A percentile compares a stretch with the other conserved stretches of the same genome.
Conservation (phyloP, 35 echinoderm and acorn worm genomes). For the Patiria miniata region DNA sequence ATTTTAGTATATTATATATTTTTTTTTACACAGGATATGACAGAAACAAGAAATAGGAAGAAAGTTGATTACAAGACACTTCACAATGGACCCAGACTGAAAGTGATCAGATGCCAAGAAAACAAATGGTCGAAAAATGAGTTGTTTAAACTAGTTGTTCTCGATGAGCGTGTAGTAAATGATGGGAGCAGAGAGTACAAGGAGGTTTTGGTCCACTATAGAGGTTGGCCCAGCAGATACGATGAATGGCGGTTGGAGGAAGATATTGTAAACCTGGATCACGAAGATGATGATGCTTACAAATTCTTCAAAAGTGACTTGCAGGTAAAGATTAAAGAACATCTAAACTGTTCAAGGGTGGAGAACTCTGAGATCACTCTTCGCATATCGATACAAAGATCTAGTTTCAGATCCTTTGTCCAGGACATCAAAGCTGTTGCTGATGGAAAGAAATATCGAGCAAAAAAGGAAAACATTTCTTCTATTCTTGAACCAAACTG, state of each 20-base stretch:
- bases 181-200: neutral
- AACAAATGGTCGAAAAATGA: neutral
- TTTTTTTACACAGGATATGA: conserved; percentile 1
- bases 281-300: no score
- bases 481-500: no score
- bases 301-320: no score
- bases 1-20: neutral
- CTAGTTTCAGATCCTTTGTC: no score
- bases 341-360: no score
- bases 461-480: no score
- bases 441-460: no score
- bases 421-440: no score
- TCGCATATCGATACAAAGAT: no score
- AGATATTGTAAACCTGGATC: neutral
- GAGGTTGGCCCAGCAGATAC: neutral
- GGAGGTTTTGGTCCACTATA: neutral
- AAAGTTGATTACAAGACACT: neutral
- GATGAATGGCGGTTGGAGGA: neutral
- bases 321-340: no score
- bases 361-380: no score
- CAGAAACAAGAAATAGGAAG: neutral
- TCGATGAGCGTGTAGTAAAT: neutral
- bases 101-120: neutral
- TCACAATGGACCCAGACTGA: neutral
- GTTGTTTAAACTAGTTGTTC: neutral